Base-by-base conservation (phyloP, 1,140 invertebrate genomes). In the Agrypnia vestita region DNA sequence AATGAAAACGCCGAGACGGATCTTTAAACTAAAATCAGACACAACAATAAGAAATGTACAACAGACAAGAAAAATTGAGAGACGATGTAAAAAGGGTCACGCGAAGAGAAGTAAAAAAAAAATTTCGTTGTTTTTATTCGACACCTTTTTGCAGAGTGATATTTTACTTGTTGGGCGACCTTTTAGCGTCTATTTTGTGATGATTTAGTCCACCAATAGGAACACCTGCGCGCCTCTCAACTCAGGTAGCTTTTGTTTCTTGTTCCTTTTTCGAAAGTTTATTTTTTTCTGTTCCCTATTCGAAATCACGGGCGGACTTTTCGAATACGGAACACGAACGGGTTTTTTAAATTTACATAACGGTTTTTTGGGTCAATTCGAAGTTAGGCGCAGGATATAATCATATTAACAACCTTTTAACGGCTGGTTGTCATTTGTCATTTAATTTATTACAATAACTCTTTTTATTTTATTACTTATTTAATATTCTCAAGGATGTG, bases 231-330 rank as follows among this genome's bases (percentile, higher is more conserved):
- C 75, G 59, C 59, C 47, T 67, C 61, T 64, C 59, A 77, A 77
- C 75, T 77, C 75, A 67, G 75, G 75, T 77, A 77, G 75, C 75
- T 49, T 77, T 77, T 77, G 75, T 77, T 77, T 77, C 61, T 62
- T 67, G 61, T 77, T 77, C 47, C 46, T 77, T 67, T 77, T 77
- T 76, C 46, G 47, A 71, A 71, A 71, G 67, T 71, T 74, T 74
- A 71, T 74, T 74, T 55, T 74, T 74, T 74, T 74, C 25, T 44
- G 17, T 74, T 74, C 53, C 53, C 71, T 74, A 73, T 73, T 73
- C 35, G 69, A 73, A 55, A 73, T 73, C 69, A 73, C 69, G 69
- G 67, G 15, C 51, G 69, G 51, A 73, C 69, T 73, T 69, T 73
- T 73, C 69, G 69, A 73, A 73, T 73, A 73, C 51, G 69, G 71